Evolutionary conservation across 2,797 vertebrate species (phyloP).

Genomic region (Hippopotamyrus pictus): DNA sequence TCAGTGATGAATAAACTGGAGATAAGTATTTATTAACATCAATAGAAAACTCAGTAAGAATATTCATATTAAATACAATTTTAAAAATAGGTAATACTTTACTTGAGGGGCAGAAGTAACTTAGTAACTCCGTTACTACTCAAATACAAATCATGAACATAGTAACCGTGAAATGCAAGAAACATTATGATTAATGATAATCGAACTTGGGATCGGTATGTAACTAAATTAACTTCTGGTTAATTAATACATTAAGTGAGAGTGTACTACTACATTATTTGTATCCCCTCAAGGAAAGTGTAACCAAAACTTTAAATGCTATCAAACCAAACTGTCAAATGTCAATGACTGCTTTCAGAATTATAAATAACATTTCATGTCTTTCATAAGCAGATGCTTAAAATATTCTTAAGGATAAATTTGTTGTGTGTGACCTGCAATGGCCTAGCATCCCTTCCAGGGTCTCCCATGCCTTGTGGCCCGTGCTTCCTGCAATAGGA

Average conservation of each 20-base stretch:
- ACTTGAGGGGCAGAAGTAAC: neutral
- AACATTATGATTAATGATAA: neutral
- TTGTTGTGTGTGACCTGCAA: neutral
- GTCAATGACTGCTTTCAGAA: neutral
- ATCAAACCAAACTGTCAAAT: neutral
- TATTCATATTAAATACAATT: neutral
- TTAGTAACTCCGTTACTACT: neutral
- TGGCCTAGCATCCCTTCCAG: neutral
- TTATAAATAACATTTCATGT: neutral
- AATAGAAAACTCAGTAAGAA: neutral
- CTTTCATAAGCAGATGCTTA: neutral
- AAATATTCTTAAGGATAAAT: neutral
- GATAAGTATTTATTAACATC: neutral
- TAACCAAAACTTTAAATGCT: slow-evolving; percentile 1
- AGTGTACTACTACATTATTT: neutral
- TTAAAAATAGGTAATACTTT: neutral
- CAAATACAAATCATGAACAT: neutral
- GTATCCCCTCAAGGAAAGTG: neutral
- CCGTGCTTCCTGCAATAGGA: neutral
- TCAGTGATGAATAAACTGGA: neutral
- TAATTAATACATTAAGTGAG: neutral
- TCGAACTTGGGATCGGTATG: neutral
- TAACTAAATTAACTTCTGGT: neutral
- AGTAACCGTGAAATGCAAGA: neutral
- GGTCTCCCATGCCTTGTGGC: neutral